phyloP scores from a whole-genome alignment of 2,113 vertebrate species.

The Callorhinus ursinus region DNA sequence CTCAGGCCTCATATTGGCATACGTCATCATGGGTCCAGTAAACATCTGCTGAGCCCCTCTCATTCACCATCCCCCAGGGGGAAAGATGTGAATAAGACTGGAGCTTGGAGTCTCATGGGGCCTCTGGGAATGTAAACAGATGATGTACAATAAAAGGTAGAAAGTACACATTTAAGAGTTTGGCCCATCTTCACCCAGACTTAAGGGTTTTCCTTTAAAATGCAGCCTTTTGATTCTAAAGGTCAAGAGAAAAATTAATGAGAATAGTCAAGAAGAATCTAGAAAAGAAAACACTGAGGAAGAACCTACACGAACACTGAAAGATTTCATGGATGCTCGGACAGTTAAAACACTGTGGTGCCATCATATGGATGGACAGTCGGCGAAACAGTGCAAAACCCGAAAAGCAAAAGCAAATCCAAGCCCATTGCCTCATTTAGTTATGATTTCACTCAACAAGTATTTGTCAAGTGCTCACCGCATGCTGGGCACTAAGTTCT shows the following conservation, averaged over 20 bases:
- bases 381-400: neutral
- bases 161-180: neutral
- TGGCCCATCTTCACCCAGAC: neutral
- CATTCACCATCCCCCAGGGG: neutral
- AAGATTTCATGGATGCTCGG: neutral
- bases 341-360: neutral
- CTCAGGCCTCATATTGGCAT: neutral
- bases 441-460: neutral
- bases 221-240: neutral
- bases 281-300: neutral
- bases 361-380: neutral
- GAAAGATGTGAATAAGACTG: neutral
- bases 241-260: neutral
- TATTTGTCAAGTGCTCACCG: neutral
- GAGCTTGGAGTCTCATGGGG: neutral
- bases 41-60: neutral
- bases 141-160: neutral
- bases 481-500: neutral
- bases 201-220: neutral
- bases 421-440: neutral
- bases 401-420: neutral
- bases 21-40: fast-evolving
- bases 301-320: neutral
- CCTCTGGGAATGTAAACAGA: neutral
- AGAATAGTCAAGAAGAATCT: neutral